Evolutionary conservation across 2,888 invertebrate species (phyloP), one percentile per base, ranked within the genome.

Genomic region (Smittia aterrima): DNA sequence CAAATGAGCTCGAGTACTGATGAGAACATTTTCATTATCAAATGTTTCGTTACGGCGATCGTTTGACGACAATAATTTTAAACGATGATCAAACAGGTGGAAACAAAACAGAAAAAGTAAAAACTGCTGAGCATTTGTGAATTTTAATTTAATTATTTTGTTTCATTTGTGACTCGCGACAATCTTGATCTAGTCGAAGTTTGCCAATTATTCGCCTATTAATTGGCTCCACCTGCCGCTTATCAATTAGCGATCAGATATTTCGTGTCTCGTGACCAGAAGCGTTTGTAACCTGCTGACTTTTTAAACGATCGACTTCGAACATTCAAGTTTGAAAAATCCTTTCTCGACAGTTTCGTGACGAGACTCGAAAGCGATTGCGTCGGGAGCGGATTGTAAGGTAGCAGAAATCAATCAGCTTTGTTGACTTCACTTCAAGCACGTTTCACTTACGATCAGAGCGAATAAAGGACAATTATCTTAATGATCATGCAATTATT

Each of bases 341-440:
- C 32, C 32, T 32, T 62, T 62, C 22, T 11, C 20, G 62, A 22
- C 20, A n/a, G 22, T 3, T 22, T 62, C 62, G 62, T 22, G 22
- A 62, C 62, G 20, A n/a, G 20, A 22, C 62, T 62, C 62, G 62
- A 9, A 22, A 22, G n/a, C 38, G 66, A 66, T 66, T 13, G 66
- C n/a, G n/a, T n/a, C n/a, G n/a, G n/a, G 66, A 20, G 66, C 38
- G 32, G 20, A 66, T 11, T 66, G 18, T 68, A 40, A 41, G 67
- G 67, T 68, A 68, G 67, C 47, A 22, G 16, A 68, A 68, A 32
- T 68, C 27, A 68, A 68, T 68, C 67, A 68, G 32, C 41, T 41
- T 41, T 22, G 53, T 47, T 47, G n/a, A 47, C 18, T 47, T 18
- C 53, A 4, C 9, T 32, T 32, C 32, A 32, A 9, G 4, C 3